Evolutionary conservation across 2,888 invertebrate genomes (phyloP), one percentile per base, ranked within the genome.

Genomic region (Callimorpha dominula): DNA sequence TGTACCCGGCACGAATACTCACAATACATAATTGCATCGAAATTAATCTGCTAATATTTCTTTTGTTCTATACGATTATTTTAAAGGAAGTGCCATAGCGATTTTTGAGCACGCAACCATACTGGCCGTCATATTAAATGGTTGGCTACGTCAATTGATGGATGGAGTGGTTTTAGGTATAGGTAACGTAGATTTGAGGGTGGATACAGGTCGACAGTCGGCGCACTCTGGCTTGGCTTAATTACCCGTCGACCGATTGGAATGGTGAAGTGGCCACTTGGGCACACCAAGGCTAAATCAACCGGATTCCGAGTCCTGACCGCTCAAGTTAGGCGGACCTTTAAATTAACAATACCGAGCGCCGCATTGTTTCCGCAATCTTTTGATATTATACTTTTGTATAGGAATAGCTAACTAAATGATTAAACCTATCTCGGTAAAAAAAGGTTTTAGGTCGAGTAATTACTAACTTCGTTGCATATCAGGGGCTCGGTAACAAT

Each of bases 251-350:
- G 85, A 81, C 88, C 89, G 92, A 94, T 93, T 94, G 93, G 94
- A 95, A 90, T 89, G 94, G 94, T 93, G 92, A 93, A 95, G 94
- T 95, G 93, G 93, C 91, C 92, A 93, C 92, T 94, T 90, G 89
- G 89, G 87, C 90, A 90, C 87, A 91, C 92, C 95, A 95, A 95
- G 95, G 95, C 92, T 94, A 92, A 85, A 86, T 88, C 89, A 92
- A 95, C 95, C 94, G 94, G 95, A 95, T 94, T 94, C 91, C 91
- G 89, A 92, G 89, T 93, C 92, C 93, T 91, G 91, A 89, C 89
- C 93, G 93, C 92, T 94, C 94, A 92, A 94, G 94, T 94, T 94
- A 94, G 92, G 89, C 91, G 89, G 92, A 93, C 93, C 92, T 95
- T 92, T 91, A 91, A 90, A 83, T 89, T 89, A 88, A 89, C 87